phyloP scores from a whole-genome alignment of 2,888 invertebrate species.

The Pogonocherus hispidulus region DNA sequence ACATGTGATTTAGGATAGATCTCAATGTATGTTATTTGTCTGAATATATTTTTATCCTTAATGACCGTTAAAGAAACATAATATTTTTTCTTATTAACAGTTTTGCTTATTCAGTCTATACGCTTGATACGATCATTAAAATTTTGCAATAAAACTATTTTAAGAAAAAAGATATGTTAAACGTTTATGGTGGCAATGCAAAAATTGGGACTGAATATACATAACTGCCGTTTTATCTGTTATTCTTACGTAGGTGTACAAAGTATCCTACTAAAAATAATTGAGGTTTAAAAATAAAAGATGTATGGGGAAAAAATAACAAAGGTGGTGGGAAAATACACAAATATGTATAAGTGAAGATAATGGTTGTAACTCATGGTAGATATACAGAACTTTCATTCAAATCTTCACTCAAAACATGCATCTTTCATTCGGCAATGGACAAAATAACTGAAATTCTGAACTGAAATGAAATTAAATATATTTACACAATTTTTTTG shows the following conservation, averaged over 20 bases:
- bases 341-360: not conserved
- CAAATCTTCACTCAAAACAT: conserved; percentile 9
- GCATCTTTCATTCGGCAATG: not conserved
- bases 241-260: not conserved
- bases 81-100: not conserved
- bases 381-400: not conserved
- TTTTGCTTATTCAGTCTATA: not conserved
- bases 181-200: too few species aligned
- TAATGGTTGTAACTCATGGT: not conserved
- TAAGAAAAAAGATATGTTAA: too few species aligned
- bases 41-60: not conserved
- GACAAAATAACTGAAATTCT: conserved; percentile 5
- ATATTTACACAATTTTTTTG: conserved; percentile 28
- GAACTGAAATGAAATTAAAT: conserved; percentile 3
- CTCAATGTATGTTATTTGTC: not conserved
- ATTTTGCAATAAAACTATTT: too few species aligned
- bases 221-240: not conserved
- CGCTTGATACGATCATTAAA: too few species aligned
- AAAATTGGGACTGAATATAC: not conserved
- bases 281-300: not conserved
- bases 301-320: not conserved
- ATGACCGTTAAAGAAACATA: not conserved
- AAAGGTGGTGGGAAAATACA: not conserved
- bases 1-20: too few species aligned
- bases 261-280: not conserved